phyloP scores from a whole-genome alignment of 2,797 vertebrate species.

The Telmatherina bonti region DNA sequence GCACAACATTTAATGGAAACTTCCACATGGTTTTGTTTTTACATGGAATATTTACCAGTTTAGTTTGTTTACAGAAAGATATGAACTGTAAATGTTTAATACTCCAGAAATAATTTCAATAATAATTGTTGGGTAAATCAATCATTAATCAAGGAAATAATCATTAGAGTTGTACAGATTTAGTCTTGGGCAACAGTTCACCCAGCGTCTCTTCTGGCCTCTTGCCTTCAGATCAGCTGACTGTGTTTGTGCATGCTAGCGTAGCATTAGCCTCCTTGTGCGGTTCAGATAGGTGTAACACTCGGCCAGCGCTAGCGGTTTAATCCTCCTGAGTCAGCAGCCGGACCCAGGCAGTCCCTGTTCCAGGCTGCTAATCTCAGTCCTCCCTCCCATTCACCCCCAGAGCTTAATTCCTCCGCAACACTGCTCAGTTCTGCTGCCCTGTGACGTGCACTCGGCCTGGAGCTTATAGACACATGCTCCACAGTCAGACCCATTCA shows the following conservation, averaged over 20 bases:
- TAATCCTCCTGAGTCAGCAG: constrained; percentile 70
- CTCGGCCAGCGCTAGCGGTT: constrained; percentile 61
- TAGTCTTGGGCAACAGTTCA: neutral
- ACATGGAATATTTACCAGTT: too few relatives aligned
- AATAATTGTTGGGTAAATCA: too few relatives aligned
- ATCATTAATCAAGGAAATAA: too few relatives aligned
- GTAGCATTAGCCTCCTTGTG: constrained; percentile 36
- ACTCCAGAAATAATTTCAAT: too few relatives aligned
- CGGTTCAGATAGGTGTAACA: constrained; percentile 34
- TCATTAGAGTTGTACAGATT: neutral
- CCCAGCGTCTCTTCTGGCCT: neutral
- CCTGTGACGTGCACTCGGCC: constrained; percentile 55
- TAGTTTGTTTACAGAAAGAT: too few relatives aligned
- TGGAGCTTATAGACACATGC: constrained; percentile 66
- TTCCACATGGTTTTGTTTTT: too few relatives aligned
- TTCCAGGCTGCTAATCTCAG: constrained; percentile 73
- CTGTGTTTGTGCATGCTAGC: constrained; percentile 32
- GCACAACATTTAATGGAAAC: too few relatives aligned
- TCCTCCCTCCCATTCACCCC: constrained; percentile 39
- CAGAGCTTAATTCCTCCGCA: constrained; percentile 62
- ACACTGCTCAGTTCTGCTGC: constrained; percentile 70
- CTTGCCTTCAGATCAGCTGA: constrained; percentile 17
- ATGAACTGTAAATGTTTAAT: too few relatives aligned
- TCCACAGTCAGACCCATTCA: constrained; percentile 39
- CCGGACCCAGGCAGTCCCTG: constrained; percentile 60